A percentile compares a stretch with the other conserved stretches of the same genome.
These are phyloP conservation scores for Mayetiola destructor DNA, from an alignment of 2,888 invertebrate genomes.

Conservation along the genomic window DNA sequence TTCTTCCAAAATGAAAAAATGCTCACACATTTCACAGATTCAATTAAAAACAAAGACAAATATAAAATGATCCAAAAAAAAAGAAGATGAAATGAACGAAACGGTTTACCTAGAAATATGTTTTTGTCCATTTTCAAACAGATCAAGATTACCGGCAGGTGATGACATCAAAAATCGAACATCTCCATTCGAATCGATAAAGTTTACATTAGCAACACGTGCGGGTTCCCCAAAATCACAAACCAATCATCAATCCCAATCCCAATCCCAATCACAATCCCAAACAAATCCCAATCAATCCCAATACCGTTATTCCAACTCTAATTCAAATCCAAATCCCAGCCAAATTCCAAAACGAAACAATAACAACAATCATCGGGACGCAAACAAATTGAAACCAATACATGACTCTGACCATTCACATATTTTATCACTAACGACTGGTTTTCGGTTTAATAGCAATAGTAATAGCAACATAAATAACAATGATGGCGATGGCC, in stretches of 20 bases:
- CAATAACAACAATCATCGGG: not conserved
- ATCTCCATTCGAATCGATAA: slow-evolving; percentile 22
- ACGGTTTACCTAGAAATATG: slow-evolving; percentile 13
- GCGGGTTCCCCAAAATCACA: slow-evolving; percentile 26
- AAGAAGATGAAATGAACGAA: slow-evolving; percentile 14
- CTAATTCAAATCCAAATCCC: not conserved
- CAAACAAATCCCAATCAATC: slow-evolving; percentile 18
- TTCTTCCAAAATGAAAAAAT: not conserved
- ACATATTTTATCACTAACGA: slow-evolving; percentile 3
- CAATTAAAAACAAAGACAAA: not conserved
- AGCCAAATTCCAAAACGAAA: not conserved
- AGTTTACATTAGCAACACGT: slow-evolving; percentile 29
- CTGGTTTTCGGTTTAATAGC: slow-evolving; percentile 4
- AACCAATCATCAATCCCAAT: slow-evolving; percentile 12
- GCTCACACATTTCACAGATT: not conserved
- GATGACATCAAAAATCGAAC: slow-evolving; percentile 25
- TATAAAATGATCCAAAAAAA: not conserved
- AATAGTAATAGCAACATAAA: slow-evolving; percentile 5
- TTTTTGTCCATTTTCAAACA: slow-evolving; percentile 20
- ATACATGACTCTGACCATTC: slow-evolving; percentile 10
- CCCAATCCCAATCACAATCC: slow-evolving; percentile 32
- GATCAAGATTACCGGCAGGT: slow-evolving; percentile 22
- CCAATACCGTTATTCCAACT: not conserved
- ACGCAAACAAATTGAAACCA: not conserved
- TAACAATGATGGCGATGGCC: too few species aligned